Evolutionary conservation across 2,888 invertebrate genomes (phyloP), one percentile per base, ranked within the genome.

Genomic region (Osmoderma eremita): DNA sequence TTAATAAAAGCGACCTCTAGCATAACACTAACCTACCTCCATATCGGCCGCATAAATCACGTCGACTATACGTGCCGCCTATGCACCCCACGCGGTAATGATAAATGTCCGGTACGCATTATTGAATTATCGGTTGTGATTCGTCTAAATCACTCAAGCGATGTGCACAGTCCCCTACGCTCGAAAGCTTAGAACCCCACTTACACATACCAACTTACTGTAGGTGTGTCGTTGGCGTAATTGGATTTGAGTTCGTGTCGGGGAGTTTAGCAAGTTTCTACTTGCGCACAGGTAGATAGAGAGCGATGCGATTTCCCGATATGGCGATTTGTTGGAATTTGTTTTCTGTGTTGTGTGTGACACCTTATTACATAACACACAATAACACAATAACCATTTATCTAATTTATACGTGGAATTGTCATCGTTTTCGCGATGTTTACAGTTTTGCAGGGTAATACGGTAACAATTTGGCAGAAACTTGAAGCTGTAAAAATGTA

Each of bases 1-100:
- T 61, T 61, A 45, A 45, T 61, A 45, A 61, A 61, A 61, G 58
- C 58, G 48, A 61, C 58, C 48, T 51, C 41, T 48, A 48, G 58
- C 58, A 61, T 61, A 61, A 61, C 54, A 54, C 64, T 64, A 64
- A 64, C 64, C 53, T 64, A 64, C 64, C 64, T 54, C 42, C 42
- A 64, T 64, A 45, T 64, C 53, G 45, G 50, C 36, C 54, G 54
- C 18, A 64, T 64, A 64, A 64, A 64, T 64, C 64, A 64, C 50
- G 18, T 38, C 41, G 53, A 53, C 10, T 30, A 53, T 53, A 64
- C 53, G 53, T 64, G 53, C 53, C 51, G 45, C 54, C 51, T 30
- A 36, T 54, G 18, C 41, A 64, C 45, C 54, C 64, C 30, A 45
- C 54, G 45, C 18, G 58, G n/a, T 45, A 61, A 61, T 61, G 58